Evolutionary conservation across 1,140 invertebrate genomes (phyloP), one percentile per base, ranked within the genome.

Genomic region (Calliopsis andreniformis): DNA sequence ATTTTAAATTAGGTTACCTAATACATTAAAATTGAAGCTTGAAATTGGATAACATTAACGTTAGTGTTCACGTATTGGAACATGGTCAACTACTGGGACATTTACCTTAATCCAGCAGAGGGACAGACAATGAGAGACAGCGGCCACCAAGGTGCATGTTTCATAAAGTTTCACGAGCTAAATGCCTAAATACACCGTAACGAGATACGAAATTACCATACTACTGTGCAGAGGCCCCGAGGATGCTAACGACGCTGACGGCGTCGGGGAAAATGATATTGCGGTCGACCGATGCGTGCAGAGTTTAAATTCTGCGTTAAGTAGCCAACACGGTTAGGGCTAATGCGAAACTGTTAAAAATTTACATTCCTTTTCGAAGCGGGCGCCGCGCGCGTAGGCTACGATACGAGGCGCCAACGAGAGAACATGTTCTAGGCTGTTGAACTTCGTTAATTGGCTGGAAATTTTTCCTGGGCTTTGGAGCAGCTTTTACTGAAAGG

Each of bases 51-150:
- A n/a, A n/a, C n/a, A n/a, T n/a, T n/a, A n/a, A n/a, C n/a, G n/a
- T n/a, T n/a, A n/a, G n/a, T n/a, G n/a, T n/a, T n/a, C n/a, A n/a
- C n/a, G n/a, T n/a, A n/a, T n/a, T n/a, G n/a, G n/a, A n/a, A n/a
- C n/a, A n/a, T n/a, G n/a, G n/a, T n/a, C n/a, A n/a, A n/a, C n/a
- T n/a, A n/a, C n/a, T n/a, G n/a, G n/a, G 49, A 58, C 79, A 81
- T 79, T 56, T 43, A 56, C 49, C 49, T 75, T 18, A 66, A 72
- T 76, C 32, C 42, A 2, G 61, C 42, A 55, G 58, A 51, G 30
- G 20, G 32, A 23, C 35, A 35, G 20, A 67, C 32, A 42, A 25
- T 14, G 16, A 32, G 18, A 45, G 20, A 25, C 18, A 16, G 16
- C 23, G 3, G 16, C 12, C 3, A 10, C 14, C 1, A 18, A 2